phyloP scores from a whole-genome alignment of 2,797 vertebrate species.

The Gymnodraco acuticeps region DNA sequence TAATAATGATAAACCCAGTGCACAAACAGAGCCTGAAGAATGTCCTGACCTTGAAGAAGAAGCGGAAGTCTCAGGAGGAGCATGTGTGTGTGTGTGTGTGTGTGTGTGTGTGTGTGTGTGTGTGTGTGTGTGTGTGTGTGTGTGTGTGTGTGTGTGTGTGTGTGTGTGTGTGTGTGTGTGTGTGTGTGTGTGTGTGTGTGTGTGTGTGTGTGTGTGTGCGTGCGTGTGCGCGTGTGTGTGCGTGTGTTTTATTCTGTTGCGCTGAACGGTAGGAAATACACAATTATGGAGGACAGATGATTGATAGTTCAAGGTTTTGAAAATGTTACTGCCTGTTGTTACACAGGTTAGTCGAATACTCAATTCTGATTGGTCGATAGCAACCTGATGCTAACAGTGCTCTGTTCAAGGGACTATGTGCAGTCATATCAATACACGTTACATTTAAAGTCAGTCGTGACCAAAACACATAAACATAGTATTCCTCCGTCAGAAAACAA shows the following conservation, averaged over 20 bases:
- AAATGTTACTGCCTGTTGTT: not conserved
- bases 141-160: constrained; percentile 27
- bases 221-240: no score
- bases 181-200: no score
- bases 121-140: constrained; percentile 16
- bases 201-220: no score
- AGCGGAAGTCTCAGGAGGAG: constrained; percentile 20
- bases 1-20: constrained; percentile 9
- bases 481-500: no score
- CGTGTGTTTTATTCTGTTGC: not conserved
- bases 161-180: constrained; percentile 11
- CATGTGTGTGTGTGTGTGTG: constrained; percentile 11
- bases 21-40: constrained; percentile 27
- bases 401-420: no score
- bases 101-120: constrained; percentile 26
- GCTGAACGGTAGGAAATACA: not conserved
- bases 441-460: no score
- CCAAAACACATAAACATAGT: no score
- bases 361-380: no score
- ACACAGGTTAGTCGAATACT: not conserved
- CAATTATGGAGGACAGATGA: not conserved
- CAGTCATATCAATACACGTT: no score
- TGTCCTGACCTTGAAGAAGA: constrained; percentile 33
- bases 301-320: not conserved
- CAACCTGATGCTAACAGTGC: no score